Conservation (phyloP, 2,888 invertebrate species). For the Nycteola revayana region DNA sequence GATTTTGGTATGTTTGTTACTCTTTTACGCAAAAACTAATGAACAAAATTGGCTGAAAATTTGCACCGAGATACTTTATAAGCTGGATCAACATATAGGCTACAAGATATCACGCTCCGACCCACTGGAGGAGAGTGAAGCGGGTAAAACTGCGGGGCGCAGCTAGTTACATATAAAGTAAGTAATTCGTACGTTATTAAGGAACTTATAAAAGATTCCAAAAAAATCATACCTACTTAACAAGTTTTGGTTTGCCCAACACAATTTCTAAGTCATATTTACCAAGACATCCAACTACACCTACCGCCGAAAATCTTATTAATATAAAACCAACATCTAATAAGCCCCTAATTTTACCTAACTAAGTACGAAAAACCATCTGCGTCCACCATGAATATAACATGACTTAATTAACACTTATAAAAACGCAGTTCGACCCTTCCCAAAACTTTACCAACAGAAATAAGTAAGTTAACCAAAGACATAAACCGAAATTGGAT, state of each 20-base stretch:
- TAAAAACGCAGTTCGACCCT: conserved; percentile 64
- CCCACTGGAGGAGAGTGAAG: too few relatives aligned
- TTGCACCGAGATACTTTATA: too few relatives aligned
- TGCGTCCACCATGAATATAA: conserved; percentile 48
- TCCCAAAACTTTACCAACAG: conserved; percentile 49
- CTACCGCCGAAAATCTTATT: conserved; percentile 11
- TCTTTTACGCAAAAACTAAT: too few relatives aligned
- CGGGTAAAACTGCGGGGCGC: too few relatives aligned
- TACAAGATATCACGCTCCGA: too few relatives aligned
- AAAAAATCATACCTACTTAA: conserved; percentile 5
- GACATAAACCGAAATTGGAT: conserved; percentile 81
- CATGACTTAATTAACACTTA: conserved; percentile 72
- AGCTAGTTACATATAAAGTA: too few relatives aligned
- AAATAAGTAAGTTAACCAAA: conserved; percentile 76
- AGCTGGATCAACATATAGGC: too few relatives aligned
- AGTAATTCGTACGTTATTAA: too few relatives aligned
- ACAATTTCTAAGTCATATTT: conserved; percentile 1
- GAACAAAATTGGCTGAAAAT: too few relatives aligned
- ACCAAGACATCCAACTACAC: conserved; percentile 2
- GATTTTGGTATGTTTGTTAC: too few relatives aligned
- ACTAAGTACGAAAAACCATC: conserved; percentile 31
- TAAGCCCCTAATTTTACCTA: conserved; percentile 21
- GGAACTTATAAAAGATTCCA: too few relatives aligned
- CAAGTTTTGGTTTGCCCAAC: too few relatives aligned
- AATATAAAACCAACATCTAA: conserved; percentile 21